phyloP scores from a whole-genome alignment of 2,888 invertebrate species.

The Byasa hedistus region DNA sequence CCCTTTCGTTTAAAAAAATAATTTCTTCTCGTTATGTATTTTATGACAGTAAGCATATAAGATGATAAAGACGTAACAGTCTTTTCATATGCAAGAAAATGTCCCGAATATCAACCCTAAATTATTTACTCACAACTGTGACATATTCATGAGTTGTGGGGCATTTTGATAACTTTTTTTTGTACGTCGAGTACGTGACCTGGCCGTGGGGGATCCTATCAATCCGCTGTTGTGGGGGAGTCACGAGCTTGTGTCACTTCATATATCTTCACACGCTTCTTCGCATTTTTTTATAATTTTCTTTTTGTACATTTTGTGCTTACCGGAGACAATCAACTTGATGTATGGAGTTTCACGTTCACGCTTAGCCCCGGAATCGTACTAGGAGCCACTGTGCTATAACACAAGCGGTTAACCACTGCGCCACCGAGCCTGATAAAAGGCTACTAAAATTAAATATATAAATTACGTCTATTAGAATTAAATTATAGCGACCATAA shows the following conservation, averaged over 20 bases:
- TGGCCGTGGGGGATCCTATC: conserved; percentile 1
- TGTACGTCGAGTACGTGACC: conserved; percentile 15
- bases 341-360: too few species aligned
- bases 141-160: conserved; percentile 10
- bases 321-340: background rate
- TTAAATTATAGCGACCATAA: background rate
- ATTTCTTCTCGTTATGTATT: background rate
- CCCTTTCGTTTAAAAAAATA: background rate
- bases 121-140: background rate
- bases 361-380: too few species aligned
- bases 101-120: background rate
- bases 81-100: background rate
- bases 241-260: background rate
- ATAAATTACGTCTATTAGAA: too few species aligned
- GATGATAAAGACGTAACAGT: background rate
- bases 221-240: background rate
- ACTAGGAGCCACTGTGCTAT: too few species aligned
- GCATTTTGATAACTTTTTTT: conserved; percentile 14
- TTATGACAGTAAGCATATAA: background rate
- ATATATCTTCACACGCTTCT: conserved; percentile 1
- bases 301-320: background rate
- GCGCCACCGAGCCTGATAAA: too few species aligned
- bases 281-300: background rate
- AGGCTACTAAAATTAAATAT: too few species aligned
- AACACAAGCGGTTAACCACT: too few species aligned